These are phyloP conservation scores for Linurgus olivaceus DNA, from an alignment of 2,797 vertebrate genomes.

Conservation along the genomic window DNA sequence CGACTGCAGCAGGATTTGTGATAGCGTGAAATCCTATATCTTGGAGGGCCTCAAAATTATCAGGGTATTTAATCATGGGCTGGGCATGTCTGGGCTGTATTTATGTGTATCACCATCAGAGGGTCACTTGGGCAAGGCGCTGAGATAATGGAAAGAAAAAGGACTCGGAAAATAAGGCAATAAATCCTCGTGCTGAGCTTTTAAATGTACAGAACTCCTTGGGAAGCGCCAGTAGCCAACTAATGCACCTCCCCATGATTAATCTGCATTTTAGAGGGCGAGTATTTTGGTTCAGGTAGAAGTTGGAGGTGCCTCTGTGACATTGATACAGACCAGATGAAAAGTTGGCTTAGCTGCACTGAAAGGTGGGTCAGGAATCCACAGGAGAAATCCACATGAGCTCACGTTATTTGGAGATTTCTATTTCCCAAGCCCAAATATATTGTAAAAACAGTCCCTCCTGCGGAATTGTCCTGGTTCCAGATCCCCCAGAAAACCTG, in stretches of 20 bases:
- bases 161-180: neutral
- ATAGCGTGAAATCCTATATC: conserved; percentile 37
- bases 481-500: conserved; percentile 25
- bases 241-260: neutral
- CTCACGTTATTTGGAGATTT: conserved; percentile 11
- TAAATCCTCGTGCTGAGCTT: neutral
- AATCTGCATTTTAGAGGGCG: neutral
- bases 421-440: neutral
- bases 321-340: conserved; percentile 34
- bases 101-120: conserved; percentile 26
- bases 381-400: neutral
- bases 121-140: conserved; percentile 15
- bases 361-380: conserved; percentile 32
- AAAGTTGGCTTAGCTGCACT: neutral
- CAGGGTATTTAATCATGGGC: conserved; percentile 59
- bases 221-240: conserved; percentile 21
- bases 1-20: conserved; percentile 27
- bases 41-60: conserved; percentile 41
- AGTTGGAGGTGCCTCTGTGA: neutral
- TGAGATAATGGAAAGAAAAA: conserved; percentile 49
- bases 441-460: conserved; percentile 3
- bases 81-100: conserved; percentile 54
- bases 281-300: neutral
- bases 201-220: neutral
- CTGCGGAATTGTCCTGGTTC: conserved; percentile 22